Evolutionary conservation across 1,140 invertebrate genomes (phyloP), one percentile per base, ranked within the genome.

Genomic region (Pinna nobilis): DNA sequence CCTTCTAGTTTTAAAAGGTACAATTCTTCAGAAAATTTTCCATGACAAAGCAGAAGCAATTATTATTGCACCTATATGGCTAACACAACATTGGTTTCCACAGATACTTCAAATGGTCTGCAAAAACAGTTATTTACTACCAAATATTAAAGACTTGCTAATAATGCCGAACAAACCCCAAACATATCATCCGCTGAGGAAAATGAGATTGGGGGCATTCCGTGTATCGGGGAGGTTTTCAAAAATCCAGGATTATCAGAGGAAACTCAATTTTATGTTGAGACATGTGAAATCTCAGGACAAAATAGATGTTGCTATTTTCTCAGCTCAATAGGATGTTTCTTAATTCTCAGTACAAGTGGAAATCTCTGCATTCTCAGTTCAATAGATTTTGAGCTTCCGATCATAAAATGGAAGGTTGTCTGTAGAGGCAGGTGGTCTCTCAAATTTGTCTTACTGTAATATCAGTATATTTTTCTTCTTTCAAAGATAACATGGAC

Each of bases 11-110:
- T 70, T n/a, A 13, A 50, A 63, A 18, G 37, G 66, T 11, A 6
- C 6, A 23, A 53, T 68, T 2, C 35, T 68, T 5, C 64, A 67
- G 18, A 67, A 50, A 33, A 33, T 65, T 20, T 47, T 7, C 11
- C 28, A 1, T 18, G 55, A 59, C 55, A 28, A 28, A 30, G 55
- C 61, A 64, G 61, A 41, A 23, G 47, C 51, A 15, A 57, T 80
- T 3, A 9, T 80, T 9, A 50, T 80, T 41, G 72, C 65, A 20
- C 78, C 44, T 77, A 9, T 75, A 9, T 80, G 71, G 78, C 49
- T 75, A 55, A 80, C 33, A 11, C 35, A 64, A 25, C 69, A 28
- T 53, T 78, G 70, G 39, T 57, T 47, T 37, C 7, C 39, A 32
- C 2, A 18, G 59, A 18, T 57, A 28, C 53, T 57, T 4, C 53